phyloP scores from a whole-genome alignment of 35 echinoderm and acorn worm species.

The Diadema setosum region DNA sequence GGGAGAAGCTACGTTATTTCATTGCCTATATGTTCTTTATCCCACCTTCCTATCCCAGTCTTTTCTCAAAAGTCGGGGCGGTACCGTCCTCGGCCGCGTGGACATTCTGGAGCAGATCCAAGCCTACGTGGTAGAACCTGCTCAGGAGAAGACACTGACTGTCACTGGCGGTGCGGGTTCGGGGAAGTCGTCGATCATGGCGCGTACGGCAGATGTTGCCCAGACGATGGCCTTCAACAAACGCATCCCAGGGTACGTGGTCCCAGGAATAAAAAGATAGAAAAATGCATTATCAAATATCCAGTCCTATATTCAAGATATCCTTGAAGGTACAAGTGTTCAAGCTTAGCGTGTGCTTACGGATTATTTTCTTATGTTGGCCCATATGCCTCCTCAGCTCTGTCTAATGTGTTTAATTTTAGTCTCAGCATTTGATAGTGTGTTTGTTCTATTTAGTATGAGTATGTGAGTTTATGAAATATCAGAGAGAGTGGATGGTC shows the following conservation, averaged over 20 bases:
- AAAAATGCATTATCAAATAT: too few relatives aligned
- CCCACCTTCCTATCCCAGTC: constrained; percentile 31
- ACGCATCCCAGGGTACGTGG: constrained; percentile 78
- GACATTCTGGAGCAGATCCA: constrained; percentile 78
- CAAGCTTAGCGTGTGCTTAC: too few relatives aligned
- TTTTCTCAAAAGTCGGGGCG: constrained; percentile 93
- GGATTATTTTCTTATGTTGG: too few relatives aligned
- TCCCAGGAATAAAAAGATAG: background rate
- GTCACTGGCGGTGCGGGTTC: constrained; percentile 81
- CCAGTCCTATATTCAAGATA: too few relatives aligned
- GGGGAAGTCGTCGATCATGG: constrained; percentile 93
- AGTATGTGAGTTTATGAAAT: too few relatives aligned
- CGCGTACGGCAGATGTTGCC: constrained; percentile 83
- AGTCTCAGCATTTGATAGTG: too few relatives aligned
- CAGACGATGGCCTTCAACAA: constrained; percentile 79
- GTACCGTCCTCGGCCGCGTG: constrained; percentile 72
- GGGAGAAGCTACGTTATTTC: too few relatives aligned
- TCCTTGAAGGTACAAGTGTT: too few relatives aligned
- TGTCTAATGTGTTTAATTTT: too few relatives aligned
- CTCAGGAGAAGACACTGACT: constrained; percentile 62
- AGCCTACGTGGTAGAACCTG: constrained; percentile 63
- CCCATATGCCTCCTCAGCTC: too few relatives aligned
- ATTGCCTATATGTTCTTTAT: background rate
- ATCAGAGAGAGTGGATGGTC: too few relatives aligned
- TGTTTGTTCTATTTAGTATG: too few relatives aligned